Base-by-base conservation (phyloP, 2,797 vertebrate species). In the Siniperca undulata region DNA sequence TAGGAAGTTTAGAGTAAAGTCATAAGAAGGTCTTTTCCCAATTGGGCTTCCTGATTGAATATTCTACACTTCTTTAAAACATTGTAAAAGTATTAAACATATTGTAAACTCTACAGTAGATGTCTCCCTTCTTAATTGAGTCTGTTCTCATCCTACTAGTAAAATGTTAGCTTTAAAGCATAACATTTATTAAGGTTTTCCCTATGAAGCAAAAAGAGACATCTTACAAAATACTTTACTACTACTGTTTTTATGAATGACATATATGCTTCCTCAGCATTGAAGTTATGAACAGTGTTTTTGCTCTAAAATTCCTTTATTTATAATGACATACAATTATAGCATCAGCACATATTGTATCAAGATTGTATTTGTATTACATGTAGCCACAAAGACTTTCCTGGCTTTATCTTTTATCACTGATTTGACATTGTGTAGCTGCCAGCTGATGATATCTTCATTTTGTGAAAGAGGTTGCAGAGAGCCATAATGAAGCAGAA, bases 381-480 rank as follows among this genome's bases (percentile, higher is more conserved):
- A 40, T 53, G 16, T 22, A 52, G 10, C 14, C 58, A 76, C 64
- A 59, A 22, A n/a, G 12, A 64, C 10, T 52, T 70, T 44, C 0
- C 76, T 58, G 58, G 3, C 17, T 60, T 58, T 20, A 44, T 17
- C 42, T 81, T 78, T 55, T 5, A 67, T 46, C 11, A 42, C 22
- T 62, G 42, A 74, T 74, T 82, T n/a, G 40, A 82, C 60, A 67
- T 44, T 73, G 66, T 30, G 9, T 13, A 83, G 80, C 81, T 86
- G 74, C 68, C 72, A 36, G 34, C 16, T 64, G 48, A 66, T 24
- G 38, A 4, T 8, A 50, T 71, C 22, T 52, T 71, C 20, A 14
- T 44, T 52, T 55, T 50, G 38, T 79, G 60, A 55, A 61, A 67
- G 42, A 61, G 40, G 44, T 8, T 78, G 20, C 81, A 71, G 24